These are phyloP conservation scores for Chelonia mydas DNA, from an alignment of 2,797 vertebrate genomes.

Conservation along the genomic window DNA sequence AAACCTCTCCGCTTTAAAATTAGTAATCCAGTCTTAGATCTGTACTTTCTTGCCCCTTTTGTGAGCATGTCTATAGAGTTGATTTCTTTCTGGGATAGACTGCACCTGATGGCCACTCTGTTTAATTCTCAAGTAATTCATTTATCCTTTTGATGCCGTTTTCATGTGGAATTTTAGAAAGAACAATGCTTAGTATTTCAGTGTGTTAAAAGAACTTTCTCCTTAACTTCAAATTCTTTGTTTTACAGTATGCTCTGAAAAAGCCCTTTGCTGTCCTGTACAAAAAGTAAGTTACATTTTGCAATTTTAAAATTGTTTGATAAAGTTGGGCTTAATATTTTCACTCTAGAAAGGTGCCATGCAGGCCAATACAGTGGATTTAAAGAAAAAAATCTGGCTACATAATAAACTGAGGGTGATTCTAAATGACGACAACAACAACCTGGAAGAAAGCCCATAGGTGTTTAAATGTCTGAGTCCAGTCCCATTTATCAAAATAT, in stretches of 20 bases:
- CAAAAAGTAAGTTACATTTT: conserved; percentile 90
- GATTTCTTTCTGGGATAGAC: background rate
- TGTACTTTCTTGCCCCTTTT: background rate
- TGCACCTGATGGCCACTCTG: background rate
- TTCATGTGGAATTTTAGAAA: background rate
- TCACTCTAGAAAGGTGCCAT: background rate
- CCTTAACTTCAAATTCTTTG: conserved; percentile 30
- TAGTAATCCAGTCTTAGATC: background rate
- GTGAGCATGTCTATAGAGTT: background rate
- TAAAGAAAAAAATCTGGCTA: rapidly evolving
- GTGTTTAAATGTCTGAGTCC: background rate
- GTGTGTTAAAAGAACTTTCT: rapidly evolving
- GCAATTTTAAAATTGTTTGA: background rate
- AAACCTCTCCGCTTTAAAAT: background rate
- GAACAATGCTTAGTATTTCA: background rate
- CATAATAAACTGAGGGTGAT: background rate
- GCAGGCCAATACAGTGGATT: rapidly evolving
- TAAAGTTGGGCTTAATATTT: background rate
- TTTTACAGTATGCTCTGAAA: conserved; percentile 92
- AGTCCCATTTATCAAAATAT: background rate
- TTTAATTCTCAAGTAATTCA: background rate
- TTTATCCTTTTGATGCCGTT: background rate
- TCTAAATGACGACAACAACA: background rate
- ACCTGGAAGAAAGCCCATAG: background rate
- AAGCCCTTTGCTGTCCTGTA: conserved; percentile 93